These are phyloP conservation scores for Camponotus fellah DNA, from an alignment of 2,888 invertebrate genomes.

Conservation along the genomic window DNA sequence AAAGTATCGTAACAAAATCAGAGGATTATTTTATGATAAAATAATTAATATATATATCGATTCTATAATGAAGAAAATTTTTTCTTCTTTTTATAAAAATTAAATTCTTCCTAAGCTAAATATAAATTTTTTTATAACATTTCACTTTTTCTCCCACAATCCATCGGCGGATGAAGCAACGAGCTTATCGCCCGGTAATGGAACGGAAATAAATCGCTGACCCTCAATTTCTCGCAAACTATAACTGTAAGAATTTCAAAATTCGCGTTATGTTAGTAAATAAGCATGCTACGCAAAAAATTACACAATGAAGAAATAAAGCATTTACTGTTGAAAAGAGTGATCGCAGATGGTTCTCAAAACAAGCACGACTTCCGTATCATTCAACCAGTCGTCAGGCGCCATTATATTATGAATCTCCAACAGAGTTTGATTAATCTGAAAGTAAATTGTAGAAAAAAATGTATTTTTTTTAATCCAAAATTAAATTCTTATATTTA, in stretches of 20 bases:
- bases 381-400: slow-evolving; percentile 68
- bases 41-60: not conserved
- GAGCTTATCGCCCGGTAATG: slow-evolving; percentile 73
- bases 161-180: slow-evolving; percentile 78
- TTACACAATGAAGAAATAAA: not conserved
- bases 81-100: not conserved
- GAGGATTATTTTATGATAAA: not conserved
- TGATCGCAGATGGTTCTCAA: slow-evolving; percentile 77
- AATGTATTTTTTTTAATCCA: not conserved
- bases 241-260: slow-evolving; percentile 72
- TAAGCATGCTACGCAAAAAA: not conserved
- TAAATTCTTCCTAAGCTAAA: not conserved
- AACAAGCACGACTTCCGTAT: slow-evolving; percentile 70
- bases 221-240: slow-evolving; percentile 78
- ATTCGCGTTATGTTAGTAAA: not conserved
- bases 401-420: slow-evolving; percentile 74
- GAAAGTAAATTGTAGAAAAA: not conserved
- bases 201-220: slow-evolving; percentile 76
- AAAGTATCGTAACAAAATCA: not conserved
- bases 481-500: not conserved
- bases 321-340: slow-evolving; percentile 78
- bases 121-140: not conserved
- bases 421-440: slow-evolving; percentile 81
- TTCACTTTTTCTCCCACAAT: slow-evolving; percentile 78
- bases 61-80: not conserved